Evolutionary conservation across 2,888 invertebrate genomes (phyloP).

Genomic region (Cheiracanthium punctorium): DNA sequence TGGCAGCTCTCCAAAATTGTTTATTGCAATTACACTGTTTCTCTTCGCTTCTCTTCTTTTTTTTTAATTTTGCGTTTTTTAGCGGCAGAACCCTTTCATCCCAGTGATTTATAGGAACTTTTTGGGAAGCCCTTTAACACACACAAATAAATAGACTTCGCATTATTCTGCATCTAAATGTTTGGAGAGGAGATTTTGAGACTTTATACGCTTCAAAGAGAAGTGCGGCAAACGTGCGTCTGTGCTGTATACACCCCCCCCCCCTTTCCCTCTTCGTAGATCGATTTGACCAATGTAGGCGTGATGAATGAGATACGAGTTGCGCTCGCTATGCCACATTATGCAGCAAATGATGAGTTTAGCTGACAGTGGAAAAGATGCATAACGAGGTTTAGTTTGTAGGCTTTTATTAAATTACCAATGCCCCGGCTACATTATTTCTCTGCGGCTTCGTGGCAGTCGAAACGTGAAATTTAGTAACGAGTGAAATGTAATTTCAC

Average conservation of each 20-base stretch:
- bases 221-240: no score
- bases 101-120: background rate
- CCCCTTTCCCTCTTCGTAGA: background rate
- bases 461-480: no score
- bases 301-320: background rate
- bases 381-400: no score
- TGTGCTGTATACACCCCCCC: no score
- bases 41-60: background rate
- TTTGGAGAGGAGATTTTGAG: background rate
- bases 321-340: no score
- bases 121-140: background rate
- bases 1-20: constrained; percentile 53
- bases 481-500: no score
- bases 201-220: background rate
- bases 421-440: no score
- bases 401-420: no score
- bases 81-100: background rate
- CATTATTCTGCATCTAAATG: background rate
- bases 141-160: background rate
- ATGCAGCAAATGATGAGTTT: no score
- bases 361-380: no score
- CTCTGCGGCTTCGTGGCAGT: no score
- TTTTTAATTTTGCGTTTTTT: background rate
- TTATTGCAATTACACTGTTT: constrained; percentile 43
- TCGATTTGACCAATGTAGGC: background rate